Base-by-base conservation (phyloP, 2,797 vertebrate species). In the Miichthys miiuy region DNA sequence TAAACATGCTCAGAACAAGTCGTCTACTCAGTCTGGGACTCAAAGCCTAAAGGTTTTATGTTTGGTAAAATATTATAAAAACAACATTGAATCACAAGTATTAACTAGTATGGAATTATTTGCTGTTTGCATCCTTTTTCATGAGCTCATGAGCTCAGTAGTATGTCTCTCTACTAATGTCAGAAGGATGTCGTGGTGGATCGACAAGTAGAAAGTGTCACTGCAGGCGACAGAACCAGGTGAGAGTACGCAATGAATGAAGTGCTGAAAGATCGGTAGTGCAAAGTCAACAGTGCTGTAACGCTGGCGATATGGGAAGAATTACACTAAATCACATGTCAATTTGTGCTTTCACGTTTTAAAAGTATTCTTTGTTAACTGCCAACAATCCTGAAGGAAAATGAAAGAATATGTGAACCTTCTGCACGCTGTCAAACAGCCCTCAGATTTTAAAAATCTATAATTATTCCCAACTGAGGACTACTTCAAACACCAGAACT, bases 211-310 rank as follows among this genome's bases (percentile, higher is more conserved):
- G 23, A 68, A 79, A 25, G 66, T 6, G 55, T 75, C 69, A 27
- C 61, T 62, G 71, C 25, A 57, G 50, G 65, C 41, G 3, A 18
- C 0, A n/a, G 50, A 71, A 66, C 20, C 30, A 20, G 42, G 55
- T 3, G 21, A 38, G 75, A 73, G 56, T 20, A 18, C 65, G 61
- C 48, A n/a, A 17, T 23, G 23, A 77, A n/a, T 30, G 16, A 86
- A 84, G 77, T 85, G 80, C 83, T 85, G 52, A 81, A 60, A 44
- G 44, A 25, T 17, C 1, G 38, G 42, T 75, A 80, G 82, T 90
- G 87, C 88, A 90, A 89, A 81, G 79, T 87, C 69, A 75, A 72
- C 77, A 80, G 84, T 76, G 82, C 70, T 77, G 61, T 3, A 66
- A 64, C 58, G 69, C 71, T 1, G 13, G 23, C 25, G 7, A 27